phyloP scores from a whole-genome alignment of 1,140 invertebrate genomes.

The Psix sp. region DNA sequence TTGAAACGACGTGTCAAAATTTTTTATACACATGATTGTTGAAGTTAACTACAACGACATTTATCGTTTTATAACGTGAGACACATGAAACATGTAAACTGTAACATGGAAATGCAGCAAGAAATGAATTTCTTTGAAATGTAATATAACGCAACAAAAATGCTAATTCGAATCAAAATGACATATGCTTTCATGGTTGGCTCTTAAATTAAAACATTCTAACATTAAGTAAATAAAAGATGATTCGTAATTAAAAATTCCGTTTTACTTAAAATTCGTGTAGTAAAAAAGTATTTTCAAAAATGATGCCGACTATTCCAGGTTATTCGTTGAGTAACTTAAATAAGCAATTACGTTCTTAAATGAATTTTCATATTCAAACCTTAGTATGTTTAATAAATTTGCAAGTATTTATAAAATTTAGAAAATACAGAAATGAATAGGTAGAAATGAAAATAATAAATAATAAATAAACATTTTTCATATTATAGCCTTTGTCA shows the following conservation, averaged over 20 bases:
- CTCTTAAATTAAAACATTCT: slow-evolving; percentile 14
- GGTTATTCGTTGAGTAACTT: too few relatives aligned
- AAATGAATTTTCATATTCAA: too few relatives aligned
- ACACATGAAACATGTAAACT: background rate
- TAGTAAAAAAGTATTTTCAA: slow-evolving; percentile 2
- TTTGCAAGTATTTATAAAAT: too few relatives aligned
- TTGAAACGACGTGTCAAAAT: slow-evolving; percentile 8
- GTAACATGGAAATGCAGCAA: background rate
- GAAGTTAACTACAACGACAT: background rate
- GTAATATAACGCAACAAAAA: slow-evolving; percentile 9
- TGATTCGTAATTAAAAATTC: slow-evolving; percentile 36
- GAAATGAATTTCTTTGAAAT: slow-evolving; percentile 22
- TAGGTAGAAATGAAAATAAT: too few relatives aligned
- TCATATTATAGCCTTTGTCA: too few relatives aligned
- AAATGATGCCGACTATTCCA: too few relatives aligned
- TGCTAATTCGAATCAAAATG: slow-evolving; percentile 21
- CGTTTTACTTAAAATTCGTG: slow-evolving; percentile 8
- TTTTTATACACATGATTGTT: slow-evolving; percentile 14
- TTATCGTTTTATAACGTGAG: too few relatives aligned
- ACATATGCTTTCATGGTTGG: slow-evolving; percentile 9
- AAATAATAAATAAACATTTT: too few relatives aligned
- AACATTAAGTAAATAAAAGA: slow-evolving; percentile 14
- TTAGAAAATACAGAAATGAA: too few relatives aligned
- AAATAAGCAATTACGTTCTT: too few relatives aligned
- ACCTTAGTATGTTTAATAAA: too few relatives aligned